Conservation (phyloP, 2,113 vertebrate species). For the Chrysochloris asiatica region DNA sequence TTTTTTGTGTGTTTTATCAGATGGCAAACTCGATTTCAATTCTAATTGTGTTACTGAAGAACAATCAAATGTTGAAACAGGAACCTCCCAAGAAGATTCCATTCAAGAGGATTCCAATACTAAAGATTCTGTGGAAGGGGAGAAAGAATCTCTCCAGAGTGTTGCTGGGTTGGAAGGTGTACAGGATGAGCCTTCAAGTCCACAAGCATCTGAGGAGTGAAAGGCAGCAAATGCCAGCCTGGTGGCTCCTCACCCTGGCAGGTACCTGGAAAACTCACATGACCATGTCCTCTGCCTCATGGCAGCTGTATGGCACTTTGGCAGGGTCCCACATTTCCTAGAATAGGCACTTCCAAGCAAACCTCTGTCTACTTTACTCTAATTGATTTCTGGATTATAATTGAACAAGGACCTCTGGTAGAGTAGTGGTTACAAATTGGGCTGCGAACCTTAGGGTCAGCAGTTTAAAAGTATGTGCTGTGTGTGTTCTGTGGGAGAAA, state of each 20-base stretch:
- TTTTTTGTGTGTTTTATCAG: constrained; percentile 66
- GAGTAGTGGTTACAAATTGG: no score
- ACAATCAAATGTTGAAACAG: constrained; percentile 28
- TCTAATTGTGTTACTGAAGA: constrained; percentile 73
- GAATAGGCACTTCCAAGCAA: constrained; percentile 15
- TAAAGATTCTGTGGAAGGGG: not conserved
- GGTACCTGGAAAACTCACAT: not conserved
- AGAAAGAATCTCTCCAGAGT: constrained; percentile 32
- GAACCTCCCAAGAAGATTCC: constrained; percentile 60
- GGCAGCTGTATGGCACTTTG: not conserved
- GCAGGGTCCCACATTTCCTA: not conserved
- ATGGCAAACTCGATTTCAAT: constrained; percentile 60
- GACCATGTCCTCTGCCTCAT: not conserved
- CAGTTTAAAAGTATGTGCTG: no score
- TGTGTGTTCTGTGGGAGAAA: no score
- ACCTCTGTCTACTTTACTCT: not conserved
- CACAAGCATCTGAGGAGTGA: constrained; percentile 80
- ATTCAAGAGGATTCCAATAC: constrained; percentile 43
- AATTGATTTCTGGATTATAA: constrained; percentile 28
- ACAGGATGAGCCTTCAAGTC: not conserved
- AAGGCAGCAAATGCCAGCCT: accelerated
- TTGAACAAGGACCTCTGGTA: no score
- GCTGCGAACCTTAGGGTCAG: no score
- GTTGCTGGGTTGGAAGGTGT: not conserved
- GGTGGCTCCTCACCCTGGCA: not conserved